Evolutionary conservation across 2,888 invertebrate species (phyloP), one percentile per base, ranked within the genome.

Genomic region (Rhagonycha fulva): DNA sequence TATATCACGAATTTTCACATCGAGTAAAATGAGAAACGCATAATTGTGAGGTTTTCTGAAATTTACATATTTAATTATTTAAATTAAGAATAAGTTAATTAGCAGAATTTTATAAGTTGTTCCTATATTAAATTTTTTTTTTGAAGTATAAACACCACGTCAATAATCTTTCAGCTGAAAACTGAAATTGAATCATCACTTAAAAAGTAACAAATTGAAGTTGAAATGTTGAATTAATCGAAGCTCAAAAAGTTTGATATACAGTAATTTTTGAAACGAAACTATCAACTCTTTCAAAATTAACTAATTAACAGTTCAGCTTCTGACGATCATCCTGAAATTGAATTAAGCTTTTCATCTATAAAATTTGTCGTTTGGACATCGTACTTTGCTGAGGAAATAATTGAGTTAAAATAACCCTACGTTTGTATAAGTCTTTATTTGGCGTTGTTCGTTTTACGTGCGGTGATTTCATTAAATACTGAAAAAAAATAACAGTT

Each of bases 391-490:
- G 12, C 11, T 12, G 24, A 26, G 23, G n/a, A 66, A 66, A 66
- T 66, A 66, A 66, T 66, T 66, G 26, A 66, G 26, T 66, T 66
- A 66, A 66, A 66, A 66, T 24, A 19, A 24, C 62, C 26, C 61
- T 26, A 26, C 62, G n/a, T 24, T 47, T 32, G 62, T 71, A 61
- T 66, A 71, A 23, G 66, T 71, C 66, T 71, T 71, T 63, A 62
- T 63, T 71, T 71, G 28, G 12, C 71, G 30, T 26, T 26, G 62
- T 5, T 24, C 61, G 70, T 61, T 23, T 62, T 71, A 71, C 66
- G 71, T 71, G 71, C 63, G 71, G 19, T 66, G 71, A 71, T 71
- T 71, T 66, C 66, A 28, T 63, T 66, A 71, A 66, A 30, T 66
- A 63, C 30, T 63, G 14, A 72, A 30, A 19, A 12, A 72, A 71